Evolutionary conservation across 2,888 invertebrate species (phyloP), one percentile per base, ranked within the genome.

Genomic region (Plebejus anna): DNA sequence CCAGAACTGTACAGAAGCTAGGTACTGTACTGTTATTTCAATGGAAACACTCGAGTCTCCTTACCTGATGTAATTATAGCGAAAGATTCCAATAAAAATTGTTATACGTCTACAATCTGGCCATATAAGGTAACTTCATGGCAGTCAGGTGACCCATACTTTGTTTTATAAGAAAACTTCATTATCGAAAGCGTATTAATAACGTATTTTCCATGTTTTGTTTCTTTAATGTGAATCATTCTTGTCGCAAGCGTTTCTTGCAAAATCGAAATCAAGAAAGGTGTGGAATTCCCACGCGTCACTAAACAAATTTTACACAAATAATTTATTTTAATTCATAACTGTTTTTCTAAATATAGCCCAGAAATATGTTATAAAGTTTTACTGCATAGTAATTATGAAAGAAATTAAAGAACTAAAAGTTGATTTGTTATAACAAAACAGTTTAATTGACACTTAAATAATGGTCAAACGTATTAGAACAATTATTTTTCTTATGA

Each of bases 1-100:
- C 9, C 47, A 28, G 72, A 47, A 36, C 72, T 72, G 42, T 72
- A 22, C 38, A 66, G 32, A 66, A 36, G 32, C 66, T 22, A 38
- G 71, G 42, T 70, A 42, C 16, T 71, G 7, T 42, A 72, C 42
- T 47, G 72, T 42, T 72, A 72, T 42, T 72, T 72, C 72, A 22
- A 28, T 72, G 28, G 72, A 72, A 72, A 22, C 38, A 36, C 42
- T 42, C 22, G 36, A 3, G 42, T 22, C 66, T 32, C 32, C 32
- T 32, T 66, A 36, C 66, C 66, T 16, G 66, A 66, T 66, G 66
- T 32, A 66, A 66, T 66, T 66, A 36, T 66, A 66, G 66, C 32
- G 5, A 36, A 32, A 36, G 32, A 66, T 32, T 36, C 32, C 66
- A 66, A 66, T 66, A 66, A 32, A 36, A 32, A 66, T 4, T 32